Percentiles rank a stretch among this genome's conserved stretches.
phyloP scores from a whole-genome alignment of 2,888 invertebrate species.

The Leucoptera coffeella region DNA sequence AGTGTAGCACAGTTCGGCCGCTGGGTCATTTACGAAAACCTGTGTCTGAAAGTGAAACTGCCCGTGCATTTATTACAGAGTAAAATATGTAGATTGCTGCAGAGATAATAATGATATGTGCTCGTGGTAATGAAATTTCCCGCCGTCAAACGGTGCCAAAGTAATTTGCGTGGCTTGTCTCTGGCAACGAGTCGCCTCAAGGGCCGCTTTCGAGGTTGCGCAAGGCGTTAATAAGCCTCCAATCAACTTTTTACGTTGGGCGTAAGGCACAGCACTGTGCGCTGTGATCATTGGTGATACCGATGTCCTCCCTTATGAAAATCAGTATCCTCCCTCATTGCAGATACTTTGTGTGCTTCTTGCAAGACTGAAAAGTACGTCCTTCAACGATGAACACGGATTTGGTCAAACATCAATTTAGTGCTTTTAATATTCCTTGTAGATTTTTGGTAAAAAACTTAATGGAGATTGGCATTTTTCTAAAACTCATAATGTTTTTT shows the following conservation, averaged over 20 bases:
- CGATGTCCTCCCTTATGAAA: no score
- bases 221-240: conserved; percentile 43
- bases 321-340: no score
- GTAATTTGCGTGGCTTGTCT: conserved; percentile 52
- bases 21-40: conserved; percentile 50
- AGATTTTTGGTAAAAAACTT: no score
- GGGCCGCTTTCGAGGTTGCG: conserved; percentile 51
- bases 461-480: no score
- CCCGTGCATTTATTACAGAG: conserved; percentile 47
- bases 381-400: no score
- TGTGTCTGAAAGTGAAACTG: conserved; percentile 51
- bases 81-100: conserved; percentile 52
- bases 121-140: conserved; percentile 54
- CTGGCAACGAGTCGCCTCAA: conserved; percentile 40
- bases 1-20: conserved; percentile 46
- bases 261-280: no score
- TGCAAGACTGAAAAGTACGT: no score
- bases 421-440: no score
- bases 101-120: conserved; percentile 54
- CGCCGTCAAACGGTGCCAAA: conserved; percentile 53
- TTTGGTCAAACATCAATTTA: no score
- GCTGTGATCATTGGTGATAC: no score
- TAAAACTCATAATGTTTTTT: no score
- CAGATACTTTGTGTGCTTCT: conserved; percentile 1
- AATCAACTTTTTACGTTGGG: conserved; percentile 31